Conservation (phyloP, 2,797 vertebrate species). For the Rhincodon typus region DNA sequence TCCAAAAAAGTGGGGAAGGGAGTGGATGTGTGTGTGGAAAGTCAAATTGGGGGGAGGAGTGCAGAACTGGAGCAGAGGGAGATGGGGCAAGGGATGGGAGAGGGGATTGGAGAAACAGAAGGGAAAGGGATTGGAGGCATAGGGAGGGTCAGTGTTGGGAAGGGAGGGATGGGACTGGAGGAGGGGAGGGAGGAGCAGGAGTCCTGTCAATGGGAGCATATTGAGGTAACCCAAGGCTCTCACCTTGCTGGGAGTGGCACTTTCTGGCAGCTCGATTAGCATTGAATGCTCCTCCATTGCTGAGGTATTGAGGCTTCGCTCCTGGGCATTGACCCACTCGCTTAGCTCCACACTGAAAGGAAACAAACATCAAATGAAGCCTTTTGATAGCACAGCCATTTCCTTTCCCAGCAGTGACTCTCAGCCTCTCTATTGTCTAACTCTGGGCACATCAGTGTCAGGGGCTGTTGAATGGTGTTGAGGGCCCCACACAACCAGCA, state of each 20-base stretch:
- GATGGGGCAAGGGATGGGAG: too few species aligned
- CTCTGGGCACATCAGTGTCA: not conserved
- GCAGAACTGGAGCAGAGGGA: too few species aligned
- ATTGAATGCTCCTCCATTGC: slow-evolving; percentile 65
- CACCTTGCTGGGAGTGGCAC: slow-evolving; percentile 39
- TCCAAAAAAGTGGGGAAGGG: not conserved
- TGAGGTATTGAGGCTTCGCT: slow-evolving; percentile 50
- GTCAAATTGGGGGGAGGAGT: not conserved
- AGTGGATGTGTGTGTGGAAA: not conserved
- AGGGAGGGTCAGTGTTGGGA: too few species aligned
- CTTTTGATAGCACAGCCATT: not conserved
- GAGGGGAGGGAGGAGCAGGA: not conserved
- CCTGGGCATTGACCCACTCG: slow-evolving; percentile 57
- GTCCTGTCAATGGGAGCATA: not conserved
- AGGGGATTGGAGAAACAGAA: too few species aligned
- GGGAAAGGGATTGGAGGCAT: not conserved
- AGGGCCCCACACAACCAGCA: not conserved
- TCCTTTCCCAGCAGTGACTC: not conserved
- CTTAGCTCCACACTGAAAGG: slow-evolving; percentile 58
- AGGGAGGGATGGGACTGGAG: not conserved
- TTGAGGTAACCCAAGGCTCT: not conserved
- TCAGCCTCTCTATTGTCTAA: not conserved
- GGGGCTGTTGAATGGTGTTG: too few species aligned
- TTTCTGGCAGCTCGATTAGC: slow-evolving; percentile 68
- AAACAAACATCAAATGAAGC: not conserved